A percentile compares a stretch with the other conserved stretches of the same genome.
These are phyloP conservation scores for Aphidius gifuensis DNA, from an alignment of 1,140 invertebrate genomes.

Conservation along the genomic window DNA sequence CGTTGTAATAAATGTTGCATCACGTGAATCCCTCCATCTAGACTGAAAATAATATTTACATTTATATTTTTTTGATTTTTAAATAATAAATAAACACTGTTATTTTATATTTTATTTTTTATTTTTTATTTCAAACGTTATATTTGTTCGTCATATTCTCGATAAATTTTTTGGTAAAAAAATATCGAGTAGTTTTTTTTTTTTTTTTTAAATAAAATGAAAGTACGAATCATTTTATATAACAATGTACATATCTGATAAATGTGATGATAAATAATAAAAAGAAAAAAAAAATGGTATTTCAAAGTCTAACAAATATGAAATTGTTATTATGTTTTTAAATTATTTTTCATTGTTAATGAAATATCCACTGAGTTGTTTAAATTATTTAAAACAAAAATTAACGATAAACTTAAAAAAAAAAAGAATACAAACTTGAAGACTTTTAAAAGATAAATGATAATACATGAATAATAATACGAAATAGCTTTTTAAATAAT, in stretches of 20 bases:
- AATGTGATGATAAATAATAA: constrained; percentile 20
- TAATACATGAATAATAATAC: not conserved
- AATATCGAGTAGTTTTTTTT: not conserved
- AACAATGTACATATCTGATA: constrained; percentile 26
- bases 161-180: constrained; percentile 2
- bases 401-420: too few relatives aligned
- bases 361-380: too few relatives aligned
- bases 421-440: too few relatives aligned
- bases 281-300: too few relatives aligned
- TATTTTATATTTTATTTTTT: not conserved
- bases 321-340: constrained; percentile 4
- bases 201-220: constrained; percentile 10
- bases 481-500: not conserved
- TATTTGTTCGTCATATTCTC: too few relatives aligned
- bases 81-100: not conserved
- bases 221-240: constrained; percentile 3
- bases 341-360: not conserved
- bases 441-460: not conserved
- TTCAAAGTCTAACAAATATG: not conserved
- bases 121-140: not conserved
- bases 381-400: too few relatives aligned
- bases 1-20: constrained; percentile 49
- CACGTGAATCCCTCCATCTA: constrained; percentile 33
- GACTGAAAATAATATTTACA: constrained; percentile 8
- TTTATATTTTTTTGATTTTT: constrained; percentile 2